Evolutionary conservation across 1,140 invertebrate species (phyloP), one percentile per base, ranked within the genome.

Genomic region (Sesamia nonagrioides): DNA sequence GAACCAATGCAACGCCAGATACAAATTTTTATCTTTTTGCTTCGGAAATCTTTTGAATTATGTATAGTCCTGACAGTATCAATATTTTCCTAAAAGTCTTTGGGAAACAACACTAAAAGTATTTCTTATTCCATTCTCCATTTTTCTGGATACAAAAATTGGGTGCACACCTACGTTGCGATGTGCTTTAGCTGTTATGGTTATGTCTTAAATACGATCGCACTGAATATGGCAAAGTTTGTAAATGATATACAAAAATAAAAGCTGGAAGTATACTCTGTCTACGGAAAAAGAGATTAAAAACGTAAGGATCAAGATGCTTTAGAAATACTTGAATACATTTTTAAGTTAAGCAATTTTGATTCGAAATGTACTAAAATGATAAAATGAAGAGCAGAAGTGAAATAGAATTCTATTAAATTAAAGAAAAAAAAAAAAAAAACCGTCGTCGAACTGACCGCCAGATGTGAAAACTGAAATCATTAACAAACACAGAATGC

Each of bases 21-120:
- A 45, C 18, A 68, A 15, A 50, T 69, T 68, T 69, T 68, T 50
- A 69, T 68, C 63, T 42, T 50, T 68, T 68, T 48, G 9, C 18
- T 15, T 33, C 40, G 63, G 21, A 68, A 66, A 68, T 48, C 63
- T 21, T 68, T 48, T 68, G 63, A 68, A 68, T 68, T 68, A 68
- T 68, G 63, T 68, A 68, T 68, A 48, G 40, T 33, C 63, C 42
- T 15, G 63, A 50, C 63, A 68, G 42, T 48, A 48, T 68, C 63
- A 68, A 68, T 68, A 68, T 68, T 68, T 68, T 68, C 42, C 9
- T 48, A 48, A 66, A 48, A 68, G 13, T 68, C 63, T 48, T 33
- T 48, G 35, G 2, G 42, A 27, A 68, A 68, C 63, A 68, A 68
- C 42, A 68, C 63, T 68, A 68, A 68, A 68, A 68, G 63, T 68